Evolutionary conservation across 1,140 invertebrate species (phyloP).

Genomic region (Caerostris darwini): DNA sequence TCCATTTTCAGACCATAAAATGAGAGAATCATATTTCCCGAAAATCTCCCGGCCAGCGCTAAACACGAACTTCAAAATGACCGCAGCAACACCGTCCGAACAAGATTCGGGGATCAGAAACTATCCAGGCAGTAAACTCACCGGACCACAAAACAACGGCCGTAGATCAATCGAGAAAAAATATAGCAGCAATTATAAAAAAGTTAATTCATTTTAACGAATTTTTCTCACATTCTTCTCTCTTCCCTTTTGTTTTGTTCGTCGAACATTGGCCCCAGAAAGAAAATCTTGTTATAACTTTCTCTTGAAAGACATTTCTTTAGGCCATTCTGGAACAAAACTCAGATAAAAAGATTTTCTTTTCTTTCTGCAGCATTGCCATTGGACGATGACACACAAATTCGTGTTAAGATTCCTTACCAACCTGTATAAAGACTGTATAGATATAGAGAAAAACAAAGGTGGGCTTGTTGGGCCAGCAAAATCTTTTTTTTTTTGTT

Average conservation of each 20-base stretch:
- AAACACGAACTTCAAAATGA: neutral
- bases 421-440: neutral
- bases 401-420: slow-evolving; percentile 32
- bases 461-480: neutral
- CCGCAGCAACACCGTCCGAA: neutral
- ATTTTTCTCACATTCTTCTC: slow-evolving; percentile 59
- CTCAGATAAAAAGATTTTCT: slow-evolving; percentile 56
- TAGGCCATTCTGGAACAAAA: slow-evolving; percentile 43
- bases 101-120: slow-evolving; percentile 3
- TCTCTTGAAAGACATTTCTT: slow-evolving; percentile 64
- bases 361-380: neutral
- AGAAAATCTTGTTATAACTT: slow-evolving; percentile 73
- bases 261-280: neutral
- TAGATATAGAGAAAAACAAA: neutral
- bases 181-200: neutral
- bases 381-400: slow-evolving; percentile 9
- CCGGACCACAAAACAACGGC: slow-evolving; percentile 24
- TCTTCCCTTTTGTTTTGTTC: neutral
- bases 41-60: neutral
- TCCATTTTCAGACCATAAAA: neutral
- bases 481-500: neutral
- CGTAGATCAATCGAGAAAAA: neutral
- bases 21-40: neutral
- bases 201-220: slow-evolving; percentile 63
- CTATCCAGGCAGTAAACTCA: slow-evolving; percentile 19